Evolutionary conservation across 1,140 invertebrate species (phyloP).

Genomic region (Saxidomus purpurata): DNA sequence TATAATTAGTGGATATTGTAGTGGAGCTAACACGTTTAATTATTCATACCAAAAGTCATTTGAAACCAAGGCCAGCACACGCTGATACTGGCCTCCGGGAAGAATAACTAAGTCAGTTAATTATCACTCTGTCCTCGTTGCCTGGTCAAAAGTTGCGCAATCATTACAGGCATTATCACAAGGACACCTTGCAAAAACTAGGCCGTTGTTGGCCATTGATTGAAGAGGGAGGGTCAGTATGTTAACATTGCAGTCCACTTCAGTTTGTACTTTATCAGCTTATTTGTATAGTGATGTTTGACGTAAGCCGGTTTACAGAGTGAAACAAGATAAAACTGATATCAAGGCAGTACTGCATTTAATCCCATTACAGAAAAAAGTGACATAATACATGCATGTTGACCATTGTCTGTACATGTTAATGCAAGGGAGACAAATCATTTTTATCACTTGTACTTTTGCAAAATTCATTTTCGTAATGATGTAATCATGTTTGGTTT

Average conservation of each 20-base stretch:
- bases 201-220: neutral
- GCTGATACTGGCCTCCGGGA: neutral
- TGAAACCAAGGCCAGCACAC: neutral
- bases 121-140: slow-evolving; percentile 3
- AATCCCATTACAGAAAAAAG: too few species aligned
- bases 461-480: neutral
- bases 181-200: neutral
- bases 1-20: neutral
- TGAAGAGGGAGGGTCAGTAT: neutral
- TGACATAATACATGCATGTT: too few species aligned
- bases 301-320: too few species aligned
- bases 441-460: neutral
- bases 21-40: neutral
- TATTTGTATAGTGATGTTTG: too few species aligned
- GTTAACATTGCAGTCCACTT: neutral
- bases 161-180: neutral
- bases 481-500: neutral
- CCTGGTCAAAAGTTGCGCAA: slow-evolving; percentile 16
- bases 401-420: too few species aligned
- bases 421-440: slow-evolving; percentile 55
- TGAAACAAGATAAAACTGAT: too few species aligned
- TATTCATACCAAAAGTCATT: slow-evolving; percentile 18
- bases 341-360: too few species aligned
- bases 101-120: neutral
- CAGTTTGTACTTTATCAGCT: too few species aligned